These are phyloP conservation scores for Ceratitis capitata DNA, from an alignment of 1,140 invertebrate genomes.

Conservation along the genomic window DNA sequence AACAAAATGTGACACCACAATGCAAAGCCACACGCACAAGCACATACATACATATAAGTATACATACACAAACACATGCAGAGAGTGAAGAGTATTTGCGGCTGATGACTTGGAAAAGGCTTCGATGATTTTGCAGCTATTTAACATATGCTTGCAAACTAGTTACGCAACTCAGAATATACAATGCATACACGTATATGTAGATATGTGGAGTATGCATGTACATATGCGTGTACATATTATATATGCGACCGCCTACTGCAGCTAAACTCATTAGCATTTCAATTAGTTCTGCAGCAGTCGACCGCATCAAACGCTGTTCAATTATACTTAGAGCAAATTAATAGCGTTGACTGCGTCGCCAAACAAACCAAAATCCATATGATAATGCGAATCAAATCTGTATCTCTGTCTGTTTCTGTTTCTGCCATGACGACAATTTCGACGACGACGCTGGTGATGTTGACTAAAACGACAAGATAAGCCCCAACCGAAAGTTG, in stretches of 20 bases:
- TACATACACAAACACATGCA: background rate
- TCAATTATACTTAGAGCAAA: conserved; percentile 17
- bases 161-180: background rate
- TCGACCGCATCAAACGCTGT: conserved; percentile 10
- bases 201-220: background rate
- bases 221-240: background rate
- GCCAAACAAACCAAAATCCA: background rate
- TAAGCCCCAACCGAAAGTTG: background rate
- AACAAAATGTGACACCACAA: background rate
- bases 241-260: background rate
- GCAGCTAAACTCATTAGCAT: conserved; percentile 19
- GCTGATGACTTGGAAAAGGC: background rate
- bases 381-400: conserved; percentile 13
- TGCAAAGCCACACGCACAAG: background rate
- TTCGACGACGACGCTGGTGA: no score
- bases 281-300: conserved; percentile 16
- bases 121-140: background rate
- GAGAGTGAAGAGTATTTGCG: no score
- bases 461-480: no score
- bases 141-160: background rate
- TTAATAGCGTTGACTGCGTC: background rate
- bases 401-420: no score
- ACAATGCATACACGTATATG: background rate
- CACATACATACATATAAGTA: background rate
- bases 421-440: conserved; percentile 10